Base-by-base conservation (phyloP, 2,797 vertebrate genomes). In the Gadopsis marmoratus region DNA sequence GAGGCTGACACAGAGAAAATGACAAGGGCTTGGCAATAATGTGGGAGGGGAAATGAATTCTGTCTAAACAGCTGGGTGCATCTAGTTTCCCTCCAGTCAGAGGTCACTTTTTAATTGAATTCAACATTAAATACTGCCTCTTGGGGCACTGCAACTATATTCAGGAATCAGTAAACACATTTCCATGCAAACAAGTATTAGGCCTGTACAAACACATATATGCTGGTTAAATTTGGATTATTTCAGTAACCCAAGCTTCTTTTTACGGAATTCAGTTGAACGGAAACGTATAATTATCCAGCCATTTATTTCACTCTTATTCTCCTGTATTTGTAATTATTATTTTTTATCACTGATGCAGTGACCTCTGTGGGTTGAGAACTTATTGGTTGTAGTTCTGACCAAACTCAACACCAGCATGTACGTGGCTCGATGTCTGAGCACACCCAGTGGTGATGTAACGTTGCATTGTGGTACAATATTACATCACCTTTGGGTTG, bases 91-190 rank as follows among this genome's bases (percentile, higher is more conserved):
- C 75, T 72, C 51, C 35, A 67, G 82, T 63, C 29, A 45, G 59
- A 74, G 47, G 68, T 53, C 31, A 53, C 12, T 66, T 76, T 78
- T 64, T 62, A 64, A 61, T 81, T 76, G 21, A 19, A 75, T 75
- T 53, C 16, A 65, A 77, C 56, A 77, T 86, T 70, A 66, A 81
- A 79, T 43, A 5, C 31, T 23, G 45, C 54, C 77, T 75, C 67
- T 65, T 4, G 12, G 33, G 80, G 78, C 48, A 1, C n/a, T 31
- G 65, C 61, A 79, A 89, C 55, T 84, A 72, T 82, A 89, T 88
- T 90, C 65, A 86, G 78, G 53, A 86, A 67, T 69, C 70, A 76
- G 80, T 84, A 75, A 84, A 82, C 75, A 65, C 39, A 86, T 89
- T 88, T 86, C 69, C 62, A 84, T 65, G 59, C 31, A 71, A 72